Evolutionary conservation across 2,888 invertebrate species (phyloP), one percentile per base, ranked within the genome.

Genomic region (Crepidodera aurea): DNA sequence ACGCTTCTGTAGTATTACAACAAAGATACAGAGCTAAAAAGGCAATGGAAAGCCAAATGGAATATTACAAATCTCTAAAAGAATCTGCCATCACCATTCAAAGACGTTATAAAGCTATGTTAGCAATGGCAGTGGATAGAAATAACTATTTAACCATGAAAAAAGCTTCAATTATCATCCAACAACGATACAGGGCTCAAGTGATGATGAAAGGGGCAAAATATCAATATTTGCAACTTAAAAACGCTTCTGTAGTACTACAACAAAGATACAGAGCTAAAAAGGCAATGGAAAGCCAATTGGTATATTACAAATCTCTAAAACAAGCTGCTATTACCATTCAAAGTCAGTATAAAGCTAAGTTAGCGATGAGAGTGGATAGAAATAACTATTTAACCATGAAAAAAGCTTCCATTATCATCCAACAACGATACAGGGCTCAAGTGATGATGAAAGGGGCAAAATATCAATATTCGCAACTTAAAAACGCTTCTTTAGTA

Each of bases 331-430:
- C 57, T 0, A 70, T 84, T 5, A 73, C 78, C 16, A 62, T 87
- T 2, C 88, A 88, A 71, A 79, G 82, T 40, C 75, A 79, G 15
- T 82, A 78, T 65, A 83, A 85, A 42, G 80, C 83, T 5, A 81
- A 80, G 64, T 48, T 13, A 53, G 18, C 39, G 73, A 81, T 70
- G 80, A 79, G 40, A 57, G 54, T 19, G 1, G 50, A 60, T 1
- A 82, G 82, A 6, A 73, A 75, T 18, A 73, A 79, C 15, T 86
- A 83, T 63, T 63, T 74, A 7, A 16, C 7, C 4, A 8, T 68
- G n/a, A 66, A 75, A 60, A 76, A 77, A 37, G 78, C 82, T 7
- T 76, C 79, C 0, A 63, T 77, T 15, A 68, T 66, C 22, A 62
- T 83, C 44, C 84, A 84, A 34, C 18, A 22, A 37, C 22, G 70